These are phyloP conservation scores for Lycocerus yunnanus DNA, from an alignment of 2,888 invertebrate species.

Conservation along the genomic window DNA sequence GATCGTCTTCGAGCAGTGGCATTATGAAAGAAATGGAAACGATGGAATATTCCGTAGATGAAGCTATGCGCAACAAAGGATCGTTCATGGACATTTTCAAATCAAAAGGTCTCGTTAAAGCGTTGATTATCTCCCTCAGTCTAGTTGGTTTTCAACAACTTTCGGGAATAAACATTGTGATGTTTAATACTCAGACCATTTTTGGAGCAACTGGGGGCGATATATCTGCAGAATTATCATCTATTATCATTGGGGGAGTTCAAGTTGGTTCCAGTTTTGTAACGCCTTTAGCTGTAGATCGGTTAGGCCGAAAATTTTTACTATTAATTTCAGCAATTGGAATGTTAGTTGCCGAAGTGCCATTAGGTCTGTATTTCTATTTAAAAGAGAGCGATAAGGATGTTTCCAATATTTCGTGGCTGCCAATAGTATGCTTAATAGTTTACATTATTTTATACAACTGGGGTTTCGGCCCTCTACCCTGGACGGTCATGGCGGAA, in stretches of 20 bases:
- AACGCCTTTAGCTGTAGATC: constrained; percentile 77
- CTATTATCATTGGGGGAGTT: constrained; percentile 75
- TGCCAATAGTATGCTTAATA: constrained; percentile 72
- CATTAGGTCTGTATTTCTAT: constrained; percentile 63
- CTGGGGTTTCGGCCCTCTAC: constrained; percentile 71
- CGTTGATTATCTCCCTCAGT: not conserved
- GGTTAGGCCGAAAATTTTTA: constrained; percentile 71
- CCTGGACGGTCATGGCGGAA: constrained; percentile 83
- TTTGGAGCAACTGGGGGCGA: constrained; percentile 68
- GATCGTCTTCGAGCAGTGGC: constrained; percentile 62
- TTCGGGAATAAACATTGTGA: constrained; percentile 78
- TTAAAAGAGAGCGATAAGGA: constrained; percentile 62
- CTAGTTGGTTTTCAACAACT: constrained; percentile 75
- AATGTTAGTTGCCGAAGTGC: constrained; percentile 66
- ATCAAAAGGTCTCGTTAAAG: constrained; percentile 70
- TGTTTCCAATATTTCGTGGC: constrained; percentile 61
- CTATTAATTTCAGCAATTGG: constrained; percentile 70
- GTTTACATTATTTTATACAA: constrained; percentile 75
- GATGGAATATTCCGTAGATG: constrained; percentile 61
- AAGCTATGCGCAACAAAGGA: constrained; percentile 50
- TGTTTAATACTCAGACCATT: constrained; percentile 76
- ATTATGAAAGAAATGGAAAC: constrained; percentile 68
- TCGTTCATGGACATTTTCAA: constrained; percentile 52
- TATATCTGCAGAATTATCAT: constrained; percentile 64
- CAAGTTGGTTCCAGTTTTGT: constrained; percentile 72